Conservation (phyloP, 2,888 invertebrate species). For the Drosophila formosana region DNA sequence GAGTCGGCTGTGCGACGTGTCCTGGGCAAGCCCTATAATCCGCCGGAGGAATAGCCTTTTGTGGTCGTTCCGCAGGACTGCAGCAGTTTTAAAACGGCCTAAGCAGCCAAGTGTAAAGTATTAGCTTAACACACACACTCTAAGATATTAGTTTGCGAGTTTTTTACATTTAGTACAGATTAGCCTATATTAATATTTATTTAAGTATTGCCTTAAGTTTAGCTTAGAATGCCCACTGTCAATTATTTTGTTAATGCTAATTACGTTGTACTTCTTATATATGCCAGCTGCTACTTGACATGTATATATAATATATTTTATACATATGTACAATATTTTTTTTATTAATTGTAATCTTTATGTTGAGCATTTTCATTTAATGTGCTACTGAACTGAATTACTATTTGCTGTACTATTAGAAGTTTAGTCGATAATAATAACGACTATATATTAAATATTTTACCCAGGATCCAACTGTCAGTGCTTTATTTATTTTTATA, state of each 20-base stretch:
- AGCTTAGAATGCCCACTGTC: slow-evolving; percentile 2
- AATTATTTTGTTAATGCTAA: not conserved
- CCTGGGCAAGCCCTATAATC: slow-evolving; percentile 56
- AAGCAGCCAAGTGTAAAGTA: slow-evolving; percentile 31
- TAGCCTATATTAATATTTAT: slow-evolving; percentile 10
- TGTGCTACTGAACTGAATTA: slow-evolving; percentile 19
- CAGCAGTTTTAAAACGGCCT: slow-evolving; percentile 8
- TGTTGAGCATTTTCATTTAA: slow-evolving; percentile 10
- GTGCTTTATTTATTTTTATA: not conserved
- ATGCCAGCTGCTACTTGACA: not conserved
- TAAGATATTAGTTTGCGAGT: slow-evolving; percentile 3
- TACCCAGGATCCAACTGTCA: not conserved
- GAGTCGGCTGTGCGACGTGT: slow-evolving; percentile 73
- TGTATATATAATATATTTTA: not conserved
- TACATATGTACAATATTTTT: not conserved
- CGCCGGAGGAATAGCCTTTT: slow-evolving; percentile 38
- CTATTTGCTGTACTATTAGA: slow-evolving; percentile 1
- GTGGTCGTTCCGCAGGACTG: not conserved
- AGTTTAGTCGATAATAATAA: not conserved
- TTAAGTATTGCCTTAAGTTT: slow-evolving; percentile 4
- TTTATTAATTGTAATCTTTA: slow-evolving; percentile 7
- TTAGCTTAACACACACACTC: slow-evolving; percentile 29
- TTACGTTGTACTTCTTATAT: not conserved
- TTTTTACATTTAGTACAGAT: not conserved
- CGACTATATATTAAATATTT: slow-evolving; percentile 1